A percentile compares a stretch with the other conserved stretches of the same genome.
Conservation (phyloP, 2,113 vertebrate genomes). For the Nothoprocta pentlandii region DNA sequence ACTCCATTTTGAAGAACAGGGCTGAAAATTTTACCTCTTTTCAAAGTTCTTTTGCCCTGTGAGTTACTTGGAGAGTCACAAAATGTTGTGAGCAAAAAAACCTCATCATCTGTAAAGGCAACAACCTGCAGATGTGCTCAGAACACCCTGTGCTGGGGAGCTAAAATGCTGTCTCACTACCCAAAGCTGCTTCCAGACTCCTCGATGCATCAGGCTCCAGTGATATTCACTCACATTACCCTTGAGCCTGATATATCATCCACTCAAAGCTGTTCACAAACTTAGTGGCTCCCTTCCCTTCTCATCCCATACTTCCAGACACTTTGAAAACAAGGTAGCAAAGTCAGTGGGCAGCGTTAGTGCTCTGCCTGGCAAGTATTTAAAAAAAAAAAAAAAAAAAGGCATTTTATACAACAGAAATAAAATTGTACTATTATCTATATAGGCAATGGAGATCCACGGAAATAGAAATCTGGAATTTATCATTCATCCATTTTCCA, state of each 20-base stretch:
- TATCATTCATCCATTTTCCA: neutral
- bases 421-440: neutral
- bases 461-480: neutral
- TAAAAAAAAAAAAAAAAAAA: neutral
- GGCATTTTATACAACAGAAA: neutral
- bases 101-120: neutral
- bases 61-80: neutral
- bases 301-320: neutral
- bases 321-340: neutral
- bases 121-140: neutral
- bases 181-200: neutral
- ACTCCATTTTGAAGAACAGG: neutral
- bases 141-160: neutral
- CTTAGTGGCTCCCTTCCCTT: neutral
- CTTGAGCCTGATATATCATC: neutral
- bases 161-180: neutral
- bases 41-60: neutral
- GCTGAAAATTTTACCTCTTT: neutral
- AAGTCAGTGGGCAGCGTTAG: neutral
- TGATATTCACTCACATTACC: neutral
- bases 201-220: neutral
- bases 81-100: conserved; percentile 5
- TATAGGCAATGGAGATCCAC: neutral
- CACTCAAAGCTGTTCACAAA: neutral
- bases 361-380: neutral